These are phyloP conservation scores for Vicugna pacos DNA, from an alignment of 2,113 vertebrate species.

Conservation along the genomic window DNA sequence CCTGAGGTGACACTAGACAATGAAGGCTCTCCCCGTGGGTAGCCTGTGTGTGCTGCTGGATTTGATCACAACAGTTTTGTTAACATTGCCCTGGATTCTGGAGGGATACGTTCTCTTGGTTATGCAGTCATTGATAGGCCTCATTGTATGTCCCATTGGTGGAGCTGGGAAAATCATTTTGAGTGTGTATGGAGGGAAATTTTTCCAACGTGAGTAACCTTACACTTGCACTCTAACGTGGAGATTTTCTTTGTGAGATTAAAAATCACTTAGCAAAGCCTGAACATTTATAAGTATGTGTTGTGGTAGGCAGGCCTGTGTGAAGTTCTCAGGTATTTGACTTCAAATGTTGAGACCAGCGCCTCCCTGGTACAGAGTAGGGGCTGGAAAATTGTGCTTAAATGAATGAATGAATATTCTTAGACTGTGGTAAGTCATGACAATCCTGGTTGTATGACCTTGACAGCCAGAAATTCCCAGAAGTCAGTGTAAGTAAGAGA, in stretches of 20 bases:
- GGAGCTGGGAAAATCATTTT: slow-evolving; percentile 65
- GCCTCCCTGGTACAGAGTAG: not conserved
- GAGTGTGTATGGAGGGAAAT: not conserved
- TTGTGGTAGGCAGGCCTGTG: not conserved
- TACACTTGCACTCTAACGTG: not conserved
- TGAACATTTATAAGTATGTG: not conserved
- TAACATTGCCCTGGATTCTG: slow-evolving; percentile 60
- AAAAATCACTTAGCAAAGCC: slow-evolving; percentile 33
- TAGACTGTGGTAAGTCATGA: not conserved
- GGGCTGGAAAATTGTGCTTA: not conserved
- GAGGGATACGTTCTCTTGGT: slow-evolving; percentile 45
- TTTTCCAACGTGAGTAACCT: slow-evolving; percentile 32
- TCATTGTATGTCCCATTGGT: not conserved
- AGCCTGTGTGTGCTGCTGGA: slow-evolving; percentile 56
- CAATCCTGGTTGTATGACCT: not conserved
- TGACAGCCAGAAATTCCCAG: not conserved
- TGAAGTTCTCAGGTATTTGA: not conserved
- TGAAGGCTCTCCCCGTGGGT: slow-evolving; percentile 56
- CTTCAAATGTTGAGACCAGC: not conserved
- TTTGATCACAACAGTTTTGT: slow-evolving; percentile 73
- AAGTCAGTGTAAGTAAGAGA: not conserved
- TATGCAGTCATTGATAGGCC: slow-evolving; percentile 49
- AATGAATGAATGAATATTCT: not conserved
- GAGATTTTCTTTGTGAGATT: slow-evolving; percentile 42
- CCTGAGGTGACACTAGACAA: slow-evolving; percentile 71